These are phyloP conservation scores for Anabacerthia variegaticeps DNA, from an alignment of 2,797 vertebrate genomes.

Conservation along the genomic window DNA sequence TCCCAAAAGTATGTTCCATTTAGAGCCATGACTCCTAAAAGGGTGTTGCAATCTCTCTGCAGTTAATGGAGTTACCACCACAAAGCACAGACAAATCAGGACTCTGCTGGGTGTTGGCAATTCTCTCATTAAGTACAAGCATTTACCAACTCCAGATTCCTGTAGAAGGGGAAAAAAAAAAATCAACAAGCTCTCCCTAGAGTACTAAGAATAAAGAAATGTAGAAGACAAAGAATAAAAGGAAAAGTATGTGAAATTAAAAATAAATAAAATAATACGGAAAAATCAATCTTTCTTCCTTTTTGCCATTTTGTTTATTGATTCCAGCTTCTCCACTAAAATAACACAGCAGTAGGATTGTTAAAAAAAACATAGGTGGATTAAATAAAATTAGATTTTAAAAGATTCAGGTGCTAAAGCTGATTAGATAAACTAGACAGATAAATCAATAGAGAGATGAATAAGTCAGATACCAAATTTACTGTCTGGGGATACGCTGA, in stretches of 20 bases:
- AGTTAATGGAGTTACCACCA: neutral
- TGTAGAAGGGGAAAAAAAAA: neutral
- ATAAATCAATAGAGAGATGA: neutral
- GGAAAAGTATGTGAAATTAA: neutral
- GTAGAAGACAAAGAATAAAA: neutral
- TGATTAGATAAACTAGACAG: conserved; percentile 5
- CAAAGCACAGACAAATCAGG: neutral
- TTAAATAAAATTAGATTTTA: conserved; percentile 15
- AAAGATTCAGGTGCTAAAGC: neutral
- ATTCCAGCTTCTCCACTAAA: neutral
- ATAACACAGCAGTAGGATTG: neutral
- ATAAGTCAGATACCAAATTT: neutral
- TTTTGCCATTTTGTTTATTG: neutral
- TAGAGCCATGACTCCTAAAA: neutral
- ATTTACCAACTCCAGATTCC: neutral
- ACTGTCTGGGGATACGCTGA: neutral
- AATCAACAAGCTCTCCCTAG: neutral
- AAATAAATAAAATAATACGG: neutral
- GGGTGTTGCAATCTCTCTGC: neutral
- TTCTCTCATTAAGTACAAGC: neutral
- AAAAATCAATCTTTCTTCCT: neutral
- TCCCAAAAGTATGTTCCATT: neutral
- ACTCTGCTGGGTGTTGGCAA: neutral
- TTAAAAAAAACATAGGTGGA: neutral
- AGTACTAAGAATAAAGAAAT: neutral